Evolutionary conservation across 2,797 vertebrate species (phyloP), one percentile per base, ranked within the genome.

Genomic region (Thunnus albacares): DNA sequence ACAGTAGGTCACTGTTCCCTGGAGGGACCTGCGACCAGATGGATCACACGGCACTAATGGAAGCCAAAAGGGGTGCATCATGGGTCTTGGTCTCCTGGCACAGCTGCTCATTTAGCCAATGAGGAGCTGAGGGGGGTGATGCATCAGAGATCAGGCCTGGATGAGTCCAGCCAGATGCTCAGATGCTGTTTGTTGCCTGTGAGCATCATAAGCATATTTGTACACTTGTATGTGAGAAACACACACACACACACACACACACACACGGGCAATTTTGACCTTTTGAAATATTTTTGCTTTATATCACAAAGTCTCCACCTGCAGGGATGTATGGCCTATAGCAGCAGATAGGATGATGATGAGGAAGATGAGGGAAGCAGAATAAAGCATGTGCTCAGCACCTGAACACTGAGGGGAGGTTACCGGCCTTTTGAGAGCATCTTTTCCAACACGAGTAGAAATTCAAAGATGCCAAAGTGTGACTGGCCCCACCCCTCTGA

Each of bases 101-200:
- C 90, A 92, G 88, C 84, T 92, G 93, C 89, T 92, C 89, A 88
- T 89, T 93, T 93, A 90, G 83, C 86, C 90, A 90, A 89, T 89
- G 86, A 89, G 77, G 83, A 81, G 71, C 57, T 77, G 45, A 51
- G 56, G 45, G 49, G 35, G 58, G 45, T 33, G 73, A 62, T 64
- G 72, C 73, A 85, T 83, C 81, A 82, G 53, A 86, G 67, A 87
- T 84, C 80, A 84, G 83, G 74, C 82, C 79, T 71, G 79, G 69
- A 76, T 87, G 83, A 17, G 71, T 86, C 79, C 83, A 69, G 75
- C 75, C 84, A 89, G 78, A 90, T 87, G 85, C 81, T 81, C 51
- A 43, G 43, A 64, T 55, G 84, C 75, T 71, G 41, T 70, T 59
- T 43, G 62, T 68, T 63, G 52, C 71, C 58, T 81, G 74, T 60